Base-by-base conservation (phyloP, 2,797 vertebrate genomes). In the Gastrophryne carolinensis region DNA sequence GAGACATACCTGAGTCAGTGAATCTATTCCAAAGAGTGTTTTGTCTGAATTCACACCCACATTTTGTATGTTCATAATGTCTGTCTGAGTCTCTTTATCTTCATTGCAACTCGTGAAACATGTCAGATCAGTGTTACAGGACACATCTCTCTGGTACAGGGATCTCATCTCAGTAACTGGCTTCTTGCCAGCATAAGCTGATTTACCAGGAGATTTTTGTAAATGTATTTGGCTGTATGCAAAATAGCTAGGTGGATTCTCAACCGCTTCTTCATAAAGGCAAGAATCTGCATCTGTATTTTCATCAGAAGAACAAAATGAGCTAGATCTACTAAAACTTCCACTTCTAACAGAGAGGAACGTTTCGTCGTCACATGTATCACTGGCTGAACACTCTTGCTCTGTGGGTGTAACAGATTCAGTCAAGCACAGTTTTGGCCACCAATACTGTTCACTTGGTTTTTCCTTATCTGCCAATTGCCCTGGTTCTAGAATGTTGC, bases 281-380 rank as follows among this genome's bases (percentile, higher is more conserved):
- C 17, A 52, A 34, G 39, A 15, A 34, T 61, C 56, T 4, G 29
- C 10, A 27, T 69, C 74, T n/a, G 44, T 62, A 37, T 30, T 13
- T 2, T 60, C 63, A 47, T 56, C 58, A 17, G 63, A 1, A 15
- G 57, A 70, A 29, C 8, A 53, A 1, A 1, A 17, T 35, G 65
- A 76, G 27, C 57, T 69, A 5, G 58, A 69, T 41, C 44, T 53
- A 49, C 73, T 68, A 29, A 57, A 65, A 17, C 61, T 73, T 3
- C 66, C 50, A 47, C 67, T 71, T 44, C 26, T 50, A 70, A 76
- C 32, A 39, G 74, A 76, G 12, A 69, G 32, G 52, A 71, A 77
- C 10, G 66, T 70, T 32, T 73, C 71, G 44, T 73, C 70, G 47
- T 75, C 73, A 68, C 17, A 23, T 12, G 30, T 13, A 10, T 77